phyloP scores from a whole-genome alignment of 2,113 vertebrate species.

The Sporophila hypoxantha region DNA sequence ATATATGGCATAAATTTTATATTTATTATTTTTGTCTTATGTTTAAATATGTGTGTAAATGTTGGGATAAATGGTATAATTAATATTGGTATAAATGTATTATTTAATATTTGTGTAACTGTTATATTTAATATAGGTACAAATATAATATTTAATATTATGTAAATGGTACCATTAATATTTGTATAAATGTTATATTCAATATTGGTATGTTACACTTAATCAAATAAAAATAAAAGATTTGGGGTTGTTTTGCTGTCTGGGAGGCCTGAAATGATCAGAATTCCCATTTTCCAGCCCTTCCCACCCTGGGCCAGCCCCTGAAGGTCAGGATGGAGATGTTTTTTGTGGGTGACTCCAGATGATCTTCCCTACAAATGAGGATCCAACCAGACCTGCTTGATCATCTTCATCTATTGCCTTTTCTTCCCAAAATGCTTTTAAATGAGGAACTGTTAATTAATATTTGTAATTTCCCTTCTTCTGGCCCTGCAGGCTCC shows the following conservation, averaged over 20 bases:
- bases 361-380: background rate
- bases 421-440: background rate
- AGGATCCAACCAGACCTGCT: background rate
- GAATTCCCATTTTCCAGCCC: background rate
- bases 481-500: background rate
- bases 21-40: too few species aligned
- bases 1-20: too few species aligned
- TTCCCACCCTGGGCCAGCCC: background rate
- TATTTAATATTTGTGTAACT: background rate
- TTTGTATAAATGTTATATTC: rapidly evolving
- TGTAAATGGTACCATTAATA: background rate
- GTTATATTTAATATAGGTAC: background rate
- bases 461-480: background rate
- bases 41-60: too few species aligned
- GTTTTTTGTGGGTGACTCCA: background rate
- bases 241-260: background rate
- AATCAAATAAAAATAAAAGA: too few species aligned
- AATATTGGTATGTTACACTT: background rate
- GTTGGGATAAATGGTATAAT: too few species aligned
- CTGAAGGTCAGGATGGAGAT: background rate
- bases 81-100: background rate
- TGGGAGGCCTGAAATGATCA: background rate
- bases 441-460: too few species aligned
- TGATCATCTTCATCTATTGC: background rate
- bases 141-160: background rate